Base-by-base conservation (phyloP, 1,140 invertebrate genomes). In the Antheraea pernyi region DNA sequence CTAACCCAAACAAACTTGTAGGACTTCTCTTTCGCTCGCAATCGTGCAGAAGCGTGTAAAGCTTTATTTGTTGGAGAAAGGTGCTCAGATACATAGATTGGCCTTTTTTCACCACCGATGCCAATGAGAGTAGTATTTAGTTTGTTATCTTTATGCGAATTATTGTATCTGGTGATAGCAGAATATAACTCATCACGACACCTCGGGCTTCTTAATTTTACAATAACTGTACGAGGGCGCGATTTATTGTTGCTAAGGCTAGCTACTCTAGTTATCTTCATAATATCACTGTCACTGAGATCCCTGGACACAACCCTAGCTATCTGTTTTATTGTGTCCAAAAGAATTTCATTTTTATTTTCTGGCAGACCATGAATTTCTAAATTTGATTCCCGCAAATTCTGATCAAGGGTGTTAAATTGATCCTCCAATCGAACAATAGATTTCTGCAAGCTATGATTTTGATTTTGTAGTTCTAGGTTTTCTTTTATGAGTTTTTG, bases 61-160 rank as follows among this genome's bases (percentile, higher is more conserved):
- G 46, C 46, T 13, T 53, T 53, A 53, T 53, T 53, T 16, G 46
- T 53, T 53, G 46, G 46, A 53, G 46, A 53, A 53, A 53, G 46
- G 16, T 53, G 46, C 16, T 53, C 46, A 53, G 46, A n/a, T 53
- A 42, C 11, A 7, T 42, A 42, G 7, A 42, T 11, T 42, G 39
- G 39, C 11, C 7, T 42, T 42, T 42, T 42, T 42, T 42, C 39
- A 11, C 39, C 39, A 42, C 8, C 7, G 7, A 42, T 42, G 39
- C 39, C 39, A 7, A 42, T 42, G 39, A 42, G 39, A 13, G 46
- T 53, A 13, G n/a, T n/a, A n/a, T n/a, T n/a, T n/a, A n/a, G n/a
- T n/a, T n/a, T n/a, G n/a, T n/a, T n/a, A n/a, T n/a, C n/a, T n/a
- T n/a, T n/a, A n/a, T n/a, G n/a, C n/a, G n/a, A n/a, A n/a, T n/a